Evolutionary conservation across 2,113 vertebrate genomes (phyloP).

Genomic region (Taurulus bubalis): DNA sequence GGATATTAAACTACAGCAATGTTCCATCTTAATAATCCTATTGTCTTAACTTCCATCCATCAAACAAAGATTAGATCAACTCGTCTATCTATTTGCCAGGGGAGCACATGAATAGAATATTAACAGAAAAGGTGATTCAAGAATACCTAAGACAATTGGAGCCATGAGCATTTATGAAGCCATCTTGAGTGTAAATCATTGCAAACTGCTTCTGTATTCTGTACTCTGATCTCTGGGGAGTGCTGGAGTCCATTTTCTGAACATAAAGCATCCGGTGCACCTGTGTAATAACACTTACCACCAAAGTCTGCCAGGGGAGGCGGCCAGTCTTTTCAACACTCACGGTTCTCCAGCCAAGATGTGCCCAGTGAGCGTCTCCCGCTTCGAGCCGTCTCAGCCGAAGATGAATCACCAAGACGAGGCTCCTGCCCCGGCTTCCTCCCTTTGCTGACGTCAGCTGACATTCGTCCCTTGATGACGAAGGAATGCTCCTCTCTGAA

Average conservation of each 20-base stretch:
- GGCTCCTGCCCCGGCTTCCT: slow-evolving; percentile 12
- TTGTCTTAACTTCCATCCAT: slow-evolving; percentile 38
- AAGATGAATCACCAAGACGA: slow-evolving; percentile 65
- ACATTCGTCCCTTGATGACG: slow-evolving; percentile 58
- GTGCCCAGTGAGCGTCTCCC: slow-evolving; percentile 36
- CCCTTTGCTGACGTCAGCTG: slow-evolving; percentile 46
- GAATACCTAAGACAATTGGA: slow-evolving; percentile 20
- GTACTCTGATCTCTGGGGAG: slow-evolving; percentile 45
- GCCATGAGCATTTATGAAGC: slow-evolving; percentile 34
- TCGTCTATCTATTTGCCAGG: background rate
- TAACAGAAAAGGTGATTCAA: slow-evolving; percentile 25
- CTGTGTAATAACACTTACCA: slow-evolving; percentile 58
- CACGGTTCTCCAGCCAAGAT: slow-evolving; percentile 33
- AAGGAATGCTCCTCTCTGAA: slow-evolving; percentile 67
- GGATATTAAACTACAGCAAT: slow-evolving; percentile 40
- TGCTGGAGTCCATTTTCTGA: slow-evolving; percentile 41
- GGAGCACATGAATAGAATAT: slow-evolving; percentile 17
- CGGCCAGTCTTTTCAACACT: slow-evolving; percentile 30
- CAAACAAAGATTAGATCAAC: slow-evolving; percentile 41
- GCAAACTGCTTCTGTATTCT: slow-evolving; percentile 49
- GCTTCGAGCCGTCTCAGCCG: slow-evolving; percentile 23
- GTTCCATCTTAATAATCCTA: slow-evolving; percentile 56
- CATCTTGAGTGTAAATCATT: slow-evolving; percentile 45
- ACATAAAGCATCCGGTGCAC: slow-evolving; percentile 58
- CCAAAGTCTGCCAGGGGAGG: slow-evolving; percentile 27